Percentiles rank a stretch among this genome's conserved stretches.
Conservation (phyloP, 2,113 vertebrate species). For the Marmota monax region DNA sequence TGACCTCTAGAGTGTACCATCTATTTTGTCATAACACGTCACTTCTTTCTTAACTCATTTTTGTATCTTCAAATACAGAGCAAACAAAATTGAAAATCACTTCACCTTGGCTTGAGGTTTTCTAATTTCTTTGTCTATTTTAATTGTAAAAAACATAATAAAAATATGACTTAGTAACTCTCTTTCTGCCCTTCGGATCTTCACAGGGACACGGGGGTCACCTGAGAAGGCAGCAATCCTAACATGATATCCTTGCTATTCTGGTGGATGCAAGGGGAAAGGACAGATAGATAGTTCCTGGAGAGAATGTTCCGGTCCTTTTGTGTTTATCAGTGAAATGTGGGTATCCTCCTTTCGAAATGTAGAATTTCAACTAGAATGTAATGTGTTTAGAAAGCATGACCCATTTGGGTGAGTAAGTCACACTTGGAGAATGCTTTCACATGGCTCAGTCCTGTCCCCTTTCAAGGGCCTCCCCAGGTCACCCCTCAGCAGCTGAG, state of each 20-base stretch:
- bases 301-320: not conserved
- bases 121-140: not conserved
- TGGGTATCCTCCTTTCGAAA: not conserved
- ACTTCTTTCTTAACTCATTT: not conserved
- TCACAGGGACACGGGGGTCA: rapidly evolving
- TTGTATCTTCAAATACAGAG: not conserved
- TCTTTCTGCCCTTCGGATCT: not conserved
- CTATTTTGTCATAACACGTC: not conserved
- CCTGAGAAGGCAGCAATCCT: not conserved
- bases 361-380: conserved; percentile 7
- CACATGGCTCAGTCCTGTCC: not conserved
- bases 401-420: not conserved
- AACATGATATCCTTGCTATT: rapidly evolving
- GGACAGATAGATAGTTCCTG: not conserved
- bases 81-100: not conserved
- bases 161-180: not conserved
- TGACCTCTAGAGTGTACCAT: not conserved
- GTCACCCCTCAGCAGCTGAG: not conserved
- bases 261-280: not conserved
- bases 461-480: conserved; percentile 38
- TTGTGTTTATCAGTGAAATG: conserved; percentile 17
- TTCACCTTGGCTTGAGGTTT: not conserved
- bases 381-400: not conserved
- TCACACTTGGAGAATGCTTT: not conserved
- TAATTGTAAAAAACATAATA: not conserved